phyloP scores from a whole-genome alignment of 2,888 invertebrate genomes.

The Alentia gelatinosa region DNA sequence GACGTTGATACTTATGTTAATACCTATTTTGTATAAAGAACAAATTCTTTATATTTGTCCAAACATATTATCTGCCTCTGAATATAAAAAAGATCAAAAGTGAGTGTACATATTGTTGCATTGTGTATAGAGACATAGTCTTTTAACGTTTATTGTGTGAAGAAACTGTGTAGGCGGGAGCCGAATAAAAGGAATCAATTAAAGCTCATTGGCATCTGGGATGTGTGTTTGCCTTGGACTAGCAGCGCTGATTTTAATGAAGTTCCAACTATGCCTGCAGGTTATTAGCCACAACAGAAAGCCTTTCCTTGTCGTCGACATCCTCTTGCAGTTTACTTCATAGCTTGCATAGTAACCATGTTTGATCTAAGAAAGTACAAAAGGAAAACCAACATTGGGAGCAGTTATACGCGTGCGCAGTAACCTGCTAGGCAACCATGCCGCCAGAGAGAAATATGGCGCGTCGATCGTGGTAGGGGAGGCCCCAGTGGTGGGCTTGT shows the following conservation, averaged over 20 bases:
- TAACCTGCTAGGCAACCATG: slow-evolving; percentile 26
- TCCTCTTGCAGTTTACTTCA: background rate
- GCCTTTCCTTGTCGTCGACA: slow-evolving; percentile 18
- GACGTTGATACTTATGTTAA: no score
- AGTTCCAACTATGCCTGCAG: background rate
- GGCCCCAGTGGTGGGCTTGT: background rate
- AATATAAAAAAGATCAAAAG: no score
- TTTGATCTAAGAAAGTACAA: slow-evolving; percentile 8
- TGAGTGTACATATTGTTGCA: no score
- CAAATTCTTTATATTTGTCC: no score
- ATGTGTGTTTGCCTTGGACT: background rate
- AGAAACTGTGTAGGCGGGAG: background rate
- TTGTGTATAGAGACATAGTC: no score
- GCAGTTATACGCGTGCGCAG: background rate
- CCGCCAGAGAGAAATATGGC: background rate
- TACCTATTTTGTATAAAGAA: no score
- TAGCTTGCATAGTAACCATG: background rate
- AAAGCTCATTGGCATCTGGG: background rate
- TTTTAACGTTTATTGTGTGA: background rate
- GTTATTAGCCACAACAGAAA: slow-evolving; percentile 18
- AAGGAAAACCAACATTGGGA: slow-evolving; percentile 8
- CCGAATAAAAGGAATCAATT: slow-evolving; percentile 15
- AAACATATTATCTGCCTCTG: no score
- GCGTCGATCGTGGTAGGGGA: background rate
- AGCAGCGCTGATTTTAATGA: slow-evolving; percentile 7